These are phyloP conservation scores for Lampris incognitus DNA, from an alignment of 2,113 vertebrate species.

Conservation along the genomic window DNA sequence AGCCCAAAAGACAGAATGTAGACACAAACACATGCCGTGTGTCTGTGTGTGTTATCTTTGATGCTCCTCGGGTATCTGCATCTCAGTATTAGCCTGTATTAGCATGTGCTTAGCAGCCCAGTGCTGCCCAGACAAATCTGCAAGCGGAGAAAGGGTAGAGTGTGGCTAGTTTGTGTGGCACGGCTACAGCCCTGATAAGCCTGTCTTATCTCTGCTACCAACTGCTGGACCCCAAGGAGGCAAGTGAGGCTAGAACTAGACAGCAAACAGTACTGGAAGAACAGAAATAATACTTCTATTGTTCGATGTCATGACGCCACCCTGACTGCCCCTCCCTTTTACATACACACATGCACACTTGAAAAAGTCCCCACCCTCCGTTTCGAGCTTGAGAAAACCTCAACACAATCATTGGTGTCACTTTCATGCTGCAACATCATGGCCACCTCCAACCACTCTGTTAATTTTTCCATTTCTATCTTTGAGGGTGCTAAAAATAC, in stretches of 20 bases:
- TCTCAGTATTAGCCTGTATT: no score
- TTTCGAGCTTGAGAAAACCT: conserved; percentile 35
- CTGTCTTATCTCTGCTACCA: conserved; percentile 50
- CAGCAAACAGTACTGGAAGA: conserved; percentile 42
- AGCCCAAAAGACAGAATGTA: no score
- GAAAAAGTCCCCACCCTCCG: conserved; percentile 35
- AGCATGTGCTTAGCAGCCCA: no score
- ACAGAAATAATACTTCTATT: conserved; percentile 59
- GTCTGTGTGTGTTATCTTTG: no score
- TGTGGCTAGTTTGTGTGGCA: conserved; percentile 35
- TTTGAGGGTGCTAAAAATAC: conserved; percentile 63
- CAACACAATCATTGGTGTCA: conserved; percentile 39
- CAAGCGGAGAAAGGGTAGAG: not conserved
- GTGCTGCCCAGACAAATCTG: no score
- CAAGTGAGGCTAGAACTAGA: conserved; percentile 35
- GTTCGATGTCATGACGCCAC: conserved; percentile 53
- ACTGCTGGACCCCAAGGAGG: conserved; percentile 48
- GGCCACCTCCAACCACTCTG: conserved; percentile 29
- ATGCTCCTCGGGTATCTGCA: no score
- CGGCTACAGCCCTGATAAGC: conserved; percentile 62
- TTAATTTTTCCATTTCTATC: conserved; percentile 28
- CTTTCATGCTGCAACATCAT: conserved; percentile 45
- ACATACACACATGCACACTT: conserved; percentile 22
- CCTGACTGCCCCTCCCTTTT: not conserved
- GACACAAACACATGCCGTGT: no score